Base-by-base conservation (phyloP, 2,888 invertebrate genomes). In the Horisme vitalbata region DNA sequence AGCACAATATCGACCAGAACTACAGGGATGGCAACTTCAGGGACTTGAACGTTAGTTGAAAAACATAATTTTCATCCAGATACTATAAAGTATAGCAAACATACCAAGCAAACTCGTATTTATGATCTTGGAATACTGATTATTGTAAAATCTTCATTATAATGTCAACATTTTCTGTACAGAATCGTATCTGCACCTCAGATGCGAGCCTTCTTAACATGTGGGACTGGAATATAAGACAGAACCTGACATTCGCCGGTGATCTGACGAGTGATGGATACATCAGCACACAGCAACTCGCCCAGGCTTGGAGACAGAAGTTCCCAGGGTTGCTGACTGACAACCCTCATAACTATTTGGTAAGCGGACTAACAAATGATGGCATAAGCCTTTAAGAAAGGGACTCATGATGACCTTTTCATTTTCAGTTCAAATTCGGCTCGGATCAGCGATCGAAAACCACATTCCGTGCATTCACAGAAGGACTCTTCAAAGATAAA, bases 171-270 rank as follows among this genome's bases (percentile, higher is more conserved):
- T 24, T 36, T 36, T 24, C 13, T 12, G 11, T 8, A 20, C 77
- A 84, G 74, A 83, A 90, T 59, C 91, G 93, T 1, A 81, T 96
- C 52, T 96, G 96, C 71, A 65, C 79, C 1, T 87, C 91, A 1
- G 96, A 96, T 78, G 69, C 94, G 45, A 90, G 93, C 23, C 86
- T 93, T 20, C 79, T 96, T 3, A 89, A 91, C 61, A 85, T 84
- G 35, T 95, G 95, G 95, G 75, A 83, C 32, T 94, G 94, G 91
- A 91, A 92, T 61, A 78, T 86, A 0, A 91, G 92, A 12, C 90
- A 94, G 46, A 92, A 91, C 21, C 68, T 77, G 28, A 88, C 91
- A 1, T 88, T 85, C 52, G 93, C 93, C 0, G 90, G 93, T 9
- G 84, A 87, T 46, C 81, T 96, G 47, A 93, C 95, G 8, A 79